Conservation (phyloP, 2,797 vertebrate genomes). For the Yasuhikotakia modesta region DNA sequence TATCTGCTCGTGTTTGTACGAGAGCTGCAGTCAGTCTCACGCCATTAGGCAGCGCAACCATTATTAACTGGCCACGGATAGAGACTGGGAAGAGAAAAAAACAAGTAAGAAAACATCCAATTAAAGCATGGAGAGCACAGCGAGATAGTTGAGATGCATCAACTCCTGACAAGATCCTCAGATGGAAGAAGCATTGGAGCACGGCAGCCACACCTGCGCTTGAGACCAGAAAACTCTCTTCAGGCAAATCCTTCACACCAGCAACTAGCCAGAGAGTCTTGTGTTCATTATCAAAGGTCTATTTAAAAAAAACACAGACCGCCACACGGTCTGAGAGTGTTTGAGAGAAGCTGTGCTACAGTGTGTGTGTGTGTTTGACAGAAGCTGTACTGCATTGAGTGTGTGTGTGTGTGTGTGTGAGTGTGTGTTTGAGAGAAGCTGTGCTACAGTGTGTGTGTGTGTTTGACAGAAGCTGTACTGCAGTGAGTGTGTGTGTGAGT, state of each 20-base stretch:
- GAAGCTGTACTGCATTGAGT: too few relatives aligned
- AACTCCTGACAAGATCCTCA: neutral
- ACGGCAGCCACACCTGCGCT: slow-evolving; percentile 66
- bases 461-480: slow-evolving; percentile 29
- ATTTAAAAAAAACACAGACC: slow-evolving; percentile 1
- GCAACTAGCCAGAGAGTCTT: slow-evolving; percentile 30
- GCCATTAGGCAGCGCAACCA: slow-evolving; percentile 52
- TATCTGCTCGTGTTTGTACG: neutral
- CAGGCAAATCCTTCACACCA: slow-evolving; percentile 30
- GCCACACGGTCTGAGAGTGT: too few relatives aligned
- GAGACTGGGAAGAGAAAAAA: neutral
- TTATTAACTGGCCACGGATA: slow-evolving; percentile 41
- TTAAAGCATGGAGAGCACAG: slow-evolving; percentile 12
- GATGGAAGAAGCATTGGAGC: slow-evolving; percentile 47
- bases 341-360: slow-evolving; percentile 39
- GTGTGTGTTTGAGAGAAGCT: slow-evolving; percentile 45
- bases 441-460: slow-evolving; percentile 22
- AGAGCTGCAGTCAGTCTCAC: slow-evolving; percentile 13
- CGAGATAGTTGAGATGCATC: slow-evolving; percentile 26
- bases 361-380: slow-evolving; percentile 31
- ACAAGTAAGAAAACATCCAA: slow-evolving; percentile 15
- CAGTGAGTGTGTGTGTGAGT: slow-evolving; percentile 31
- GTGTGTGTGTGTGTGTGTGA: slow-evolving; percentile 34
- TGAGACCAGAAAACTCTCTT: slow-evolving; percentile 46
- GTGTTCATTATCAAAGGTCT: slow-evolving; percentile 23